These are phyloP conservation scores for Podarcis muralis DNA, from an alignment of 2,113 vertebrate species.

Conservation along the genomic window DNA sequence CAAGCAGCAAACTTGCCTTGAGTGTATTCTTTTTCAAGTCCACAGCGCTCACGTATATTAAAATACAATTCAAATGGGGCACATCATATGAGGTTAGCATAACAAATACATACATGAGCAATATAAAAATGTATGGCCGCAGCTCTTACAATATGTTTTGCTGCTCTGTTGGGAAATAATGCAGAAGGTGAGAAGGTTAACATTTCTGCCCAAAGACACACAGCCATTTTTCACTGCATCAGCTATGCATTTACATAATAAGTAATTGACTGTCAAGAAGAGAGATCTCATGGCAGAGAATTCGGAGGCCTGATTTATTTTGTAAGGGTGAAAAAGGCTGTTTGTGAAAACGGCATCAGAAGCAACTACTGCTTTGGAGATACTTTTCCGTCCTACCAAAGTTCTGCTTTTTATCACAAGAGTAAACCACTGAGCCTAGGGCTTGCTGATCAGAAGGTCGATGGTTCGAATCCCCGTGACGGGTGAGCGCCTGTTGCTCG, in stretches of 20 bases:
- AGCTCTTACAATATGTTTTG: conserved; percentile 20
- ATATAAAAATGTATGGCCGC: neutral
- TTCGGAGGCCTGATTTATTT: conserved; percentile 21
- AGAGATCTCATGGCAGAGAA: conserved; percentile 19
- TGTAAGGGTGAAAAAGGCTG: conserved; percentile 11
- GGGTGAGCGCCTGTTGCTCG: too few species aligned
- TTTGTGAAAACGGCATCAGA: conserved; percentile 43
- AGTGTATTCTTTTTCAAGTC: neutral
- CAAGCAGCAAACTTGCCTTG: conserved; percentile 3
- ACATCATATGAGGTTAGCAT: conserved; percentile 4
- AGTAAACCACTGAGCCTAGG: too few species aligned
- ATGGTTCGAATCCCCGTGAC: too few species aligned
- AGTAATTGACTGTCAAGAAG: neutral
- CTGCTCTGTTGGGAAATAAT: conserved; percentile 11
- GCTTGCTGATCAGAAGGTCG: too few species aligned
- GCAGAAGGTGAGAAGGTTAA: conserved; percentile 27
- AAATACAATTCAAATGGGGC: conserved; percentile 14
- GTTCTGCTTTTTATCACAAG: neutral
- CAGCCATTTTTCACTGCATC: neutral
- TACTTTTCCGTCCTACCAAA: neutral
- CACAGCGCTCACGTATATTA: conserved; percentile 10
- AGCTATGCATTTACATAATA: conserved; percentile 33
- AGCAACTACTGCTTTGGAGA: neutral
- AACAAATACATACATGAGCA: conserved; percentile 18
- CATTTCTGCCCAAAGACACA: neutral